phyloP scores from a whole-genome alignment of 2,888 invertebrate genomes.

The Caenorhabditis macrosperma region DNA sequence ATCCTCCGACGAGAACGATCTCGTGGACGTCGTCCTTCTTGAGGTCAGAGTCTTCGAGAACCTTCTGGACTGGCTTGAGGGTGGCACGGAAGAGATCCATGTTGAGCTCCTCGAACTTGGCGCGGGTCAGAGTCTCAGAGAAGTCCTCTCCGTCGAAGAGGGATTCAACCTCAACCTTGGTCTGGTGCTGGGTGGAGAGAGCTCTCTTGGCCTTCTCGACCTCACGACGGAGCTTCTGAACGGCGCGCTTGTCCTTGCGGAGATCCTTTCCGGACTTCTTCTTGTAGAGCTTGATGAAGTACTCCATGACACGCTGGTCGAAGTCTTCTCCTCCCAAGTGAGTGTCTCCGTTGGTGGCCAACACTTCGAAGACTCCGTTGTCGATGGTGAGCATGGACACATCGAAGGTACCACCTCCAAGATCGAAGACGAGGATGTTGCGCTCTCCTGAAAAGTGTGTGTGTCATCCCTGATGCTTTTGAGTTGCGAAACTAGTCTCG shows the following conservation, averaged over 20 bases:
- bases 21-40: constrained; percentile 98
- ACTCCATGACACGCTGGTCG: constrained; percentile 84
- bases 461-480: not conserved
- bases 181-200: constrained; percentile 90
- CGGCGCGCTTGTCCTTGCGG: constrained; percentile 80
- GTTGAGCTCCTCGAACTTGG: constrained; percentile 86
- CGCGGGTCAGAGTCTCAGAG: constrained; percentile 96
- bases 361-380: constrained; percentile 94
- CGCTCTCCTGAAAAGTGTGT: constrained; percentile 84
- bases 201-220: constrained; percentile 83
- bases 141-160: constrained; percentile 99
- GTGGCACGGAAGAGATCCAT: constrained; percentile 87
- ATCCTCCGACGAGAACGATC: constrained; percentile 98
- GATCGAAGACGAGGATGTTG: constrained; percentile 97
- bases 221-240: constrained; percentile 81
- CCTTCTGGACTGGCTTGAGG: constrained; percentile 91
- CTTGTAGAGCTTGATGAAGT: constrained; percentile 91
- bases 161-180: constrained; percentile 93
- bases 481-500: not conserved
- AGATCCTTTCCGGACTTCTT: constrained; percentile 81
- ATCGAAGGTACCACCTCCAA: constrained; percentile 99
- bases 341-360: constrained; percentile 77
- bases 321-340: constrained; percentile 92
- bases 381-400: constrained; percentile 99
- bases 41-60: constrained; percentile 97